These are phyloP conservation scores for Onychorhynchus coronatus DNA, from an alignment of 2,113 vertebrate species.

Conservation along the genomic window DNA sequence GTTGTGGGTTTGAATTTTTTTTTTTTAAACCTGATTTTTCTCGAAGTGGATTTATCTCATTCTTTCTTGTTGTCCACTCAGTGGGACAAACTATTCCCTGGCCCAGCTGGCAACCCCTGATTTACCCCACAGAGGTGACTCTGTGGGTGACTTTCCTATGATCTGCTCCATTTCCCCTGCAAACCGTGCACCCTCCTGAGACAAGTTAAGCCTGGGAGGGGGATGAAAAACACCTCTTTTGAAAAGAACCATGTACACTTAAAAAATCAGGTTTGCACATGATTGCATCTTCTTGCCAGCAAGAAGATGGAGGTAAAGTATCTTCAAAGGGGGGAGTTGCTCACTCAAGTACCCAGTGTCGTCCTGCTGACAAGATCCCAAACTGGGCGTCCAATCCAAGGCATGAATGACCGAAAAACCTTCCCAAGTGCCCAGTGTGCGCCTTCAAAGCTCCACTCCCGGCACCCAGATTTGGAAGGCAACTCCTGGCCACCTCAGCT, in stretches of 20 bases:
- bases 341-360: neutral
- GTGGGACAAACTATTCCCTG: neutral
- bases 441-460: neutral
- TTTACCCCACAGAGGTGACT: neutral
- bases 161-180: neutral
- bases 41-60: neutral
- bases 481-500: neutral
- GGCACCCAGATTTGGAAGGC: neutral
- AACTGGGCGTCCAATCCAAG: neutral
- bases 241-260: neutral
- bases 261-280: neutral
- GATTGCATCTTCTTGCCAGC: neutral
- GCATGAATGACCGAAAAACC: neutral
- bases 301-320: neutral
- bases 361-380: neutral
- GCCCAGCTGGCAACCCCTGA: neutral
- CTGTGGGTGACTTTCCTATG: neutral
- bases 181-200: neutral
- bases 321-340: neutral
- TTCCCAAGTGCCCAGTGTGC: neutral
- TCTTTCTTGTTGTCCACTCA: neutral
- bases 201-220: neutral
- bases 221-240: conserved; percentile 4
- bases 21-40: neutral
- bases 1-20: neutral